Evolutionary conservation across 2,797 vertebrate genomes (phyloP), one percentile per base, ranked within the genome.

Genomic region (Acropternis orthonyx): DNA sequence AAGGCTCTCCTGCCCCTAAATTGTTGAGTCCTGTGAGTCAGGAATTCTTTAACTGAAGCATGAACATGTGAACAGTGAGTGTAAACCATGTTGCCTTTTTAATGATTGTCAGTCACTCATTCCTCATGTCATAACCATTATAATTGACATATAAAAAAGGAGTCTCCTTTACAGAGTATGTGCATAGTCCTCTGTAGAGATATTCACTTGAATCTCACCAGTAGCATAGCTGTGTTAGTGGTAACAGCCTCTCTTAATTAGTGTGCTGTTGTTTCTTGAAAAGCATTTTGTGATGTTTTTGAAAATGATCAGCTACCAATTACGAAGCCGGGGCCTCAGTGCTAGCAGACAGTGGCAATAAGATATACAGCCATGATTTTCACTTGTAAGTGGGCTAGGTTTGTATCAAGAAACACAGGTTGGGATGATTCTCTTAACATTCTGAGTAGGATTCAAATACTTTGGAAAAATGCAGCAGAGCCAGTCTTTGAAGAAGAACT

Each of bases 41-140:
- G 80, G 79, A 98, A 95, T 98, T 98, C 98, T 49, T 98, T 95
- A 76, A 97, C 97, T 98, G 96, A 44, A 93, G 82, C 55, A 55
- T 26, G 26, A 96, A 76, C 43, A 32, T n/a, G 44, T 52, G 32
- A 63, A 43, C 37, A 41, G 17, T 44, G n/a, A 82, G 24, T 34
- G 61, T 67, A 55, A 85, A 28, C 26, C 77, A 66, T 43, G 6
- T 48, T 69, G 34, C 16, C 23, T 82, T 74, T 77, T 80, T 3
- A 69, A n/a, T 71, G 34, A n/a, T 44, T 54, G 34, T 69, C 37
- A 28, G 21, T 51, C 32, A 21, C 46, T 71, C 34, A 16, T 58
- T 69, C 43, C 43, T 48, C 23, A 13, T n/a, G 41, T 39, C 19
- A 7, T 1, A 7, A 41, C 66, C 41, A 16, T 62, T 77, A 37